Conservation (phyloP, 1,140 invertebrate genomes). For the Triops cancriformis region DNA sequence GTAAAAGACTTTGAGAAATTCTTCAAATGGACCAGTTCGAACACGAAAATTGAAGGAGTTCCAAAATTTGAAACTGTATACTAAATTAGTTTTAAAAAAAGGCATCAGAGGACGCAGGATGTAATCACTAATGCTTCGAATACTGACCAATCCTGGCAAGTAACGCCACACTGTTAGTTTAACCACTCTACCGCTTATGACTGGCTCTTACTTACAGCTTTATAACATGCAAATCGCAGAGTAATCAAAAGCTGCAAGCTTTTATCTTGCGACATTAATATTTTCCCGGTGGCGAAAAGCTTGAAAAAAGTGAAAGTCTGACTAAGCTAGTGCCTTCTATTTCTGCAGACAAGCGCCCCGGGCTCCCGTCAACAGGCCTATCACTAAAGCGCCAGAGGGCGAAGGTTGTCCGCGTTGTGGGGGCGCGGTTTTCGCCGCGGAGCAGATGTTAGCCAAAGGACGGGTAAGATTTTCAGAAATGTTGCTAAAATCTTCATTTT, state of each 20-base stretch:
- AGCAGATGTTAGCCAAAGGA: slow-evolving; percentile 86
- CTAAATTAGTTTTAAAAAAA: background rate
- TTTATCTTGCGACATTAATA: too few relatives aligned
- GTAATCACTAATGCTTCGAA: background rate
- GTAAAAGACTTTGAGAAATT: background rate
- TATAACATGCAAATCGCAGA: too few relatives aligned
- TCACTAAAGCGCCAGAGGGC: slow-evolving; percentile 46
- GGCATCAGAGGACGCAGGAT: background rate
- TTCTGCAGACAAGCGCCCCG: slow-evolving; percentile 1
- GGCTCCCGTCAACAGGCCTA: slow-evolving; percentile 22
- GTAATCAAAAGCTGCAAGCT: too few relatives aligned
- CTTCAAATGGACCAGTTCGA: background rate
- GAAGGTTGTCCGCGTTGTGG: slow-evolving; percentile 84
- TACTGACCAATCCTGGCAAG: too few relatives aligned
- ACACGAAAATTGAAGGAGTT: slow-evolving; percentile 13
- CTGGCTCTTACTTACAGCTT: too few relatives aligned
- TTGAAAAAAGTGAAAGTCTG: background rate
- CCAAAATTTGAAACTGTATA: background rate
- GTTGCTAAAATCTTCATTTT: slow-evolving; percentile 17
- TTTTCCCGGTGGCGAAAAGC: too few relatives aligned
- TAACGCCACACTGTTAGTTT: too few relatives aligned
- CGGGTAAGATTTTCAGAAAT: slow-evolving; percentile 51
- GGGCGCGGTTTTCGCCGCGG: slow-evolving; percentile 84
- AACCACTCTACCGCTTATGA: too few relatives aligned
- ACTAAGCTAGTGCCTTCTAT: background rate